These are phyloP conservation scores for Cylloceria caligata DNA, from an alignment of 2,888 invertebrate species.

Conservation along the genomic window DNA sequence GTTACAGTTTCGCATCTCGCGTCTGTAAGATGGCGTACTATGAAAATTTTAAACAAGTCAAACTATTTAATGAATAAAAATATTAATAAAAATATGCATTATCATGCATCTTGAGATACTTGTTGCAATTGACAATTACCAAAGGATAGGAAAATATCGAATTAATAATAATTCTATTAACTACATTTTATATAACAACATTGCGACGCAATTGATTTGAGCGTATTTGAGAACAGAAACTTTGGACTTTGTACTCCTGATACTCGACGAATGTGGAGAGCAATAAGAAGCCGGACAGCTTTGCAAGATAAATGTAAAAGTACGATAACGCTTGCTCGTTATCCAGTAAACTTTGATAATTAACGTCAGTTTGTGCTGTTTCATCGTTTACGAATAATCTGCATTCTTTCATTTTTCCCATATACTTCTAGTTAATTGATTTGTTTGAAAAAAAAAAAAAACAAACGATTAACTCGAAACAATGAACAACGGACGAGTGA, in stretches of 20 bases:
- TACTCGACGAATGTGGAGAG: neutral
- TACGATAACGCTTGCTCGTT: neutral
- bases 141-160: neutral
- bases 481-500: slow-evolving; percentile 34
- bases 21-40: slow-evolving; percentile 2
- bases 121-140: neutral
- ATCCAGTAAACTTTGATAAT: neutral
- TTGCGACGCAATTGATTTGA: no score
- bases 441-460: neutral
- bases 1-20: neutral
- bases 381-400: slow-evolving; percentile 8
- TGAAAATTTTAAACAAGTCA: neutral
- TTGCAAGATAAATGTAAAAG: neutral
- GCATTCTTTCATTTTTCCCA: neutral
- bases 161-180: neutral
- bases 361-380: slow-evolving; percentile 4
- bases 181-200: neutral
- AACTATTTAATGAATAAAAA: neutral
- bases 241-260: neutral
- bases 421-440: neutral
- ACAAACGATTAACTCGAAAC: neutral
- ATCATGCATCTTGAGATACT: neutral
- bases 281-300: neutral
- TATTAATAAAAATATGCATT: neutral
- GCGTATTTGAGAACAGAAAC: no score